Evolutionary conservation across 2,797 vertebrate species (phyloP).

Genomic region (Peromyscus eremicus): DNA sequence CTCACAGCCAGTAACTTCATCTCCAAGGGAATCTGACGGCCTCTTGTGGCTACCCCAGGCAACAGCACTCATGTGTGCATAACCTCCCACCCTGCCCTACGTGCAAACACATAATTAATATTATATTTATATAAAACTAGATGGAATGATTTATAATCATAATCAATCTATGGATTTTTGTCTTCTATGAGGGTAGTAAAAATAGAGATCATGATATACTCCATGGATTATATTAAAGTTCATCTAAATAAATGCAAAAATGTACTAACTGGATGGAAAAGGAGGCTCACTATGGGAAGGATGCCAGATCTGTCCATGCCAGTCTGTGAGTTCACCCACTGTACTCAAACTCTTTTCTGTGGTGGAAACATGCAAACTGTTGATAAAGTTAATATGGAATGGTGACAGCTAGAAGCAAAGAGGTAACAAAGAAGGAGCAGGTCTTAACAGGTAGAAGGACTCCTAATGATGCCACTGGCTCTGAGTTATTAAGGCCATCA

Average conservation of each 20-base stretch:
- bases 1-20: background rate
- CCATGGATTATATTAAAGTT: background rate
- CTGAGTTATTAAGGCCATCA: background rate
- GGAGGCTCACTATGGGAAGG: background rate
- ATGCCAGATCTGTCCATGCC: background rate
- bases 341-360: background rate
- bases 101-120: background rate
- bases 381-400: background rate
- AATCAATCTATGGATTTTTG: slow-evolving; percentile 18
- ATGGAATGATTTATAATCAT: background rate
- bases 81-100: background rate
- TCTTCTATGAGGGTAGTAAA: background rate
- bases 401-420: background rate
- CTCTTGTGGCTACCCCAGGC: background rate
- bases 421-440: background rate
- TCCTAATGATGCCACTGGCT: background rate
- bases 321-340: background rate
- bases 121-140: background rate
- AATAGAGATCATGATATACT: slow-evolving; percentile 1
- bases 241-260: background rate
- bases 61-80: background rate
- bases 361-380: background rate
- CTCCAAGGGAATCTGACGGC: background rate
- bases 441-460: background rate
- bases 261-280: background rate